Conservation (phyloP, 2,113 vertebrate species). For the Urocynchramus pylzowi region DNA sequence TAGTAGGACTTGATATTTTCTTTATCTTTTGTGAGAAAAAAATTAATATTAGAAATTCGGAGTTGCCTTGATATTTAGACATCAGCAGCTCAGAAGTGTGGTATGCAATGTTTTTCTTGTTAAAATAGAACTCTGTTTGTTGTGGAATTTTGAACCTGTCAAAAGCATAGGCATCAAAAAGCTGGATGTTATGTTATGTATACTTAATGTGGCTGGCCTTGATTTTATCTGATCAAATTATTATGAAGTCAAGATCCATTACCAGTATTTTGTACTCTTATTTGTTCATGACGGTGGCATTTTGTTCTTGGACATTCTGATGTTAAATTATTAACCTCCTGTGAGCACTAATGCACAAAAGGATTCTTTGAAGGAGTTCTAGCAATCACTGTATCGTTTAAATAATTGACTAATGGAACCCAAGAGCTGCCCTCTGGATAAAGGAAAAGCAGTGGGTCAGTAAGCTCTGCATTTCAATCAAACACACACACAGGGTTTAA, state of each 20-base stretch:
- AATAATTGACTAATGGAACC: constrained; percentile 24
- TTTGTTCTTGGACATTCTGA: background rate
- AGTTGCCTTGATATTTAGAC: background rate
- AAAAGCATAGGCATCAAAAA: background rate
- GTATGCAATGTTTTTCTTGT: background rate
- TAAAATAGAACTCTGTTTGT: background rate
- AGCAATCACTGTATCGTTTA: background rate
- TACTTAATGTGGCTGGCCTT: background rate
- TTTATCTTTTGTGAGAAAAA: background rate
- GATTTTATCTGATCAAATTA: background rate
- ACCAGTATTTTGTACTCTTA: background rate
- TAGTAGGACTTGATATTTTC: background rate
- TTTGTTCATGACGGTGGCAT: background rate
- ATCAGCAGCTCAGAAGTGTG: background rate
- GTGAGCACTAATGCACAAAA: background rate
- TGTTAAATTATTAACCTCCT: constrained; percentile 24
- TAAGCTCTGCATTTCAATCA: background rate
- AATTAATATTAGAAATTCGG: background rate
- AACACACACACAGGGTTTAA: background rate
- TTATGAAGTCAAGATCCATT: background rate
- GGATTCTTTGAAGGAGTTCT: background rate
- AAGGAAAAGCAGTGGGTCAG: background rate
- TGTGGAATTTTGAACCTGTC: background rate
- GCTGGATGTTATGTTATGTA: background rate
- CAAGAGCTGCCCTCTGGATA: background rate